Evolutionary conservation across 1,140 invertebrate genomes (phyloP), one percentile per base, ranked within the genome.

Genomic region (Drosophila tsacasi): DNA sequence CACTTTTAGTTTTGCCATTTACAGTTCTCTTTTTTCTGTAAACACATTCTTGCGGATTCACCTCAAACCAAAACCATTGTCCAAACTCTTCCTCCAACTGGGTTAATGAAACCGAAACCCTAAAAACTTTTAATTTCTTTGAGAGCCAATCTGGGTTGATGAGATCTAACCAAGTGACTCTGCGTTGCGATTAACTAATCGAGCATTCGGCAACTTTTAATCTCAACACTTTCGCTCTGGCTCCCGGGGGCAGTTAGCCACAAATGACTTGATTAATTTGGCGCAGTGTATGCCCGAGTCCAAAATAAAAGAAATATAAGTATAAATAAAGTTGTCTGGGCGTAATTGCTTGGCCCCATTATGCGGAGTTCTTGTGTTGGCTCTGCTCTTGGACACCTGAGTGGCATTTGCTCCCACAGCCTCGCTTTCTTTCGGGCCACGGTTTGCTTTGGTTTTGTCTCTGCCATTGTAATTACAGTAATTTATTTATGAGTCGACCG

Each of bases 401-500:
- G 62, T 84, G 83, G 74, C 83, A 87, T 68, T 87, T 83, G 83
- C 81, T 89, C 84, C 84, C 84, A 89, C 84, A 90, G 83, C 73
- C 83, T 74, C 73, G 78, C 81, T 90, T 89, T 89, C 82, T 85
- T 86, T 69, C 21, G 64, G 23, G 17, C 42, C 19, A 39, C 15
- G 50, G 30, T 49, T 62, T 35, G 27, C 21, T 61, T 71, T 42
- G 66, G 50, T 54, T 62, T 73, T 89, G 65, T 65, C 44, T 68
- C 68, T 80, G 55, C 27, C 50, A 32, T 42, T 58, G 67, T 81
- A 84, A 89, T 90, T 85, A 85, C 76, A 50, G 75, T 89, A 79
- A 81, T 90, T 84, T 86, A 86, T 89, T 84, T 90, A 76, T 84
- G 69, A 65, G 60, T 30, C 58, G 40, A 49, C 35, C 39, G 63